Evolutionary conservation across 2,888 invertebrate species (phyloP).

Genomic region (Thyatira batis): DNA sequence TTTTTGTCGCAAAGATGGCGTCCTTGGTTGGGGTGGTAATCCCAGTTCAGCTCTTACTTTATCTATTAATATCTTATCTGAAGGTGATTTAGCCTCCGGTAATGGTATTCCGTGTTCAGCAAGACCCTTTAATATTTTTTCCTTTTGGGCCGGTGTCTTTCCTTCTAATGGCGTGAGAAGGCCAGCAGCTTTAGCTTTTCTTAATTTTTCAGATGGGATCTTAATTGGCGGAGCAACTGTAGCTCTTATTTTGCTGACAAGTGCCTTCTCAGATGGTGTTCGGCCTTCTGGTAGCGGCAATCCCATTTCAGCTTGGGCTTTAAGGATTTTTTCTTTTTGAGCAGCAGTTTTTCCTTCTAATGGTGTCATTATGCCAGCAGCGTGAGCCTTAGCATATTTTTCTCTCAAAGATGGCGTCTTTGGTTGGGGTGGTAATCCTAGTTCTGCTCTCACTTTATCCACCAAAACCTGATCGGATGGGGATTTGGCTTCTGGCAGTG

Average conservation of each 20-base stretch:
- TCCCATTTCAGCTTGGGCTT: slow-evolving; percentile 25
- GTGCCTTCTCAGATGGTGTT: slow-evolving; percentile 30
- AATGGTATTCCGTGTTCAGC: slow-evolving; percentile 21
- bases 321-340: slow-evolving; percentile 32
- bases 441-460: slow-evolving; percentile 29
- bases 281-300: slow-evolving; percentile 29
- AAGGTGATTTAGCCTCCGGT: slow-evolving; percentile 24
- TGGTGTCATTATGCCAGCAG: slow-evolving; percentile 27
- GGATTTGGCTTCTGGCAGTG: slow-evolving; percentile 32
- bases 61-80: slow-evolving; percentile 24
- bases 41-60: slow-evolving; percentile 18
- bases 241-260: slow-evolving; percentile 22
- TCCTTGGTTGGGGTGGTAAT: slow-evolving; percentile 17
- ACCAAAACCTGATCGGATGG: slow-evolving; percentile 34
- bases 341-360: slow-evolving; percentile 23
- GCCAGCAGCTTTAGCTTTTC: slow-evolving; percentile 30
- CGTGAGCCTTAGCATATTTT: slow-evolving; percentile 14
- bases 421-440: slow-evolving; percentile 36
- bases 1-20: slow-evolving; percentile 11
- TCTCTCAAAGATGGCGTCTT: slow-evolving; percentile 15
- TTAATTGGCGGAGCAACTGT: slow-evolving; percentile 10
- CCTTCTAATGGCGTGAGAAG: slow-evolving; percentile 30
- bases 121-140: slow-evolving; percentile 29
- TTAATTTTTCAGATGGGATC: slow-evolving; percentile 17
- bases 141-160: slow-evolving; percentile 30